Evolutionary conservation across 53 echinoderm and acorn worm genomes (phyloP).

Genomic region (Echinometra lucunter): DNA sequence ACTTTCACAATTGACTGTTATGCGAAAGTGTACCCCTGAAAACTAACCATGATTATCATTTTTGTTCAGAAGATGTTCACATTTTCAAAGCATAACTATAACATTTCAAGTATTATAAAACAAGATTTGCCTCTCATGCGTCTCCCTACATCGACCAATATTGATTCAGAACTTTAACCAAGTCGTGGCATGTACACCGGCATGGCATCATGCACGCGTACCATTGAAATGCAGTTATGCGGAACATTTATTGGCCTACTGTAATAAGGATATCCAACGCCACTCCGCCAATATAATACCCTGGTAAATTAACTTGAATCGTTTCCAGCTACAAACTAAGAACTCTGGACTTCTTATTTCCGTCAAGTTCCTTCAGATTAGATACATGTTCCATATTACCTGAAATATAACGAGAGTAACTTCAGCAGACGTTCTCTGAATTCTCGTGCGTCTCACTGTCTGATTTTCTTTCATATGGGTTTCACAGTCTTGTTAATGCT

Average conservation of each 20-base stretch:
- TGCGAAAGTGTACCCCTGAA: no score
- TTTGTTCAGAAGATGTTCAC: no score
- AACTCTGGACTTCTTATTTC: background rate
- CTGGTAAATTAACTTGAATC: background rate
- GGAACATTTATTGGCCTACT: slow-evolving; percentile 16
- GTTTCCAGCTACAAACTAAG: background rate
- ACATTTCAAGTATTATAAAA: no score
- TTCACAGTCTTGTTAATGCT: background rate
- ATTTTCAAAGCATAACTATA: no score
- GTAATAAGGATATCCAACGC: background rate
- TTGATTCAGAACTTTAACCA: background rate
- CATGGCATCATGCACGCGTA: slow-evolving; percentile 8
- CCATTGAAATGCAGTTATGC: slow-evolving; percentile 28
- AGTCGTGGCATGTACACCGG: background rate
- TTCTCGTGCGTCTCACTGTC: background rate
- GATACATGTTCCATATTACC: background rate
- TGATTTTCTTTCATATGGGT: background rate
- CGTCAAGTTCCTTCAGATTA: background rate
- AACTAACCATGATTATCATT: no score
- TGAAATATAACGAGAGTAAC: background rate
- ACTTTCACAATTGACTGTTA: no score
- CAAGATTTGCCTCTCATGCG: background rate
- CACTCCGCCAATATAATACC: background rate
- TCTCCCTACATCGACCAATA: background rate
- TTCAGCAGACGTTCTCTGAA: background rate